phyloP scores from a whole-genome alignment of 2,797 vertebrate species.

The Schizopygopsis pylzovi region DNA sequence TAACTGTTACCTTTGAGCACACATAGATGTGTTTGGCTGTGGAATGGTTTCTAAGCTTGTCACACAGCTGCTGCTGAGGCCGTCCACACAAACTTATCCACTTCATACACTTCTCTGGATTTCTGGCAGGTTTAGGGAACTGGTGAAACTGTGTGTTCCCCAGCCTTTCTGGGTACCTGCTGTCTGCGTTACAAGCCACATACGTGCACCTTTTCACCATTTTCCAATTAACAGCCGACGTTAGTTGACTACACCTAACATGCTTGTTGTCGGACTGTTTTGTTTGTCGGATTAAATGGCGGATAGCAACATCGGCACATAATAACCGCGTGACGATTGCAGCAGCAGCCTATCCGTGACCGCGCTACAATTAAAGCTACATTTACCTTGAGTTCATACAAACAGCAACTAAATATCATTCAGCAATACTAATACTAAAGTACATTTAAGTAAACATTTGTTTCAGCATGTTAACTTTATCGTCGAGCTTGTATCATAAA shows the following conservation, averaged over 20 bases:
- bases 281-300: background rate
- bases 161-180: background rate
- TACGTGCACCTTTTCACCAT: background rate
- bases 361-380: no score
- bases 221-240: background rate
- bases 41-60: background rate
- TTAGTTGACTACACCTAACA: no score
- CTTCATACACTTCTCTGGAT: slow-evolving; percentile 14
- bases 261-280: background rate
- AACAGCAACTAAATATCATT: no score
- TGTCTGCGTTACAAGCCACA: background rate
- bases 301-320: background rate
- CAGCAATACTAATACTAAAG: no score
- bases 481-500: no score
- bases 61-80: background rate
- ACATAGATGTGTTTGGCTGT: slow-evolving; percentile 6
- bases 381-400: no score
- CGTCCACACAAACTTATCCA: background rate
- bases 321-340: background rate
- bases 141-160: background rate
- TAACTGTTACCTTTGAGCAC: background rate
- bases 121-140: background rate
- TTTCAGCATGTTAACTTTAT: no score
- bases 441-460: no score
- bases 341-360: no score